Base-by-base conservation (phyloP, 2,113 vertebrate genomes). In the Oncorhynchus mykiss region DNA sequence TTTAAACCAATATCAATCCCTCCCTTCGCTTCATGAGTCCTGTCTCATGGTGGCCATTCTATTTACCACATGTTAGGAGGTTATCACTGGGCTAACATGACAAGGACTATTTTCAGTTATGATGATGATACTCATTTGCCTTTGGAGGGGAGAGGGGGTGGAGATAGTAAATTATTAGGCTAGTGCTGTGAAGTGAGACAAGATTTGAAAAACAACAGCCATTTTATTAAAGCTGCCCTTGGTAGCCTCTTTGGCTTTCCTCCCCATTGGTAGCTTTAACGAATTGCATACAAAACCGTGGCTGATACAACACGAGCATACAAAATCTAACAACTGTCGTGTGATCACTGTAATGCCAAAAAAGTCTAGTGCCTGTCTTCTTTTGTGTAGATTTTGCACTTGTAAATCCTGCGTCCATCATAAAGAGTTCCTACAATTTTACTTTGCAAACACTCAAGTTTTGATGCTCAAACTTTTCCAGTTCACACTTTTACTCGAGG, bases 1-100 rank as follows among this genome's bases (percentile, higher is more conserved):
- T 67, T 75, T 34, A 70, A 76, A 70, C 76, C 57, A 31, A 22
- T 24, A 51, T 60, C 65, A 62, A 34, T 39, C 2, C 65, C 3
- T 62, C 5, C 29, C 25, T 74, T 62, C 18, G 68, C 48, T 39
- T 16, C 20, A 20, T 39, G 29, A 5, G 24, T 62, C n/a, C 59
- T 62, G 59, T 62, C 18, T 62, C 59, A 62, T 62, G 18, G 59
- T 62, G n/a, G 59, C 51, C 59, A 62, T 62, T 54, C 51, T 54
- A 54, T 54, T 54, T 54, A 54, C 51, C 51, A 54, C 51, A 34
- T 34, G 13, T 54, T 45, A 45, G 39, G 39, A 45, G 39, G 39
- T 45, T 45, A 11, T 62, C 59, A 62, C 20, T 62, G 18, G 59
- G 18, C 59, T 2, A 62, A 62, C n/a, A 1, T 62, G 18, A 62